These are phyloP conservation scores for Gallinago solitaria DNA, from an alignment of 2,797 vertebrate genomes.

Conservation along the genomic window DNA sequence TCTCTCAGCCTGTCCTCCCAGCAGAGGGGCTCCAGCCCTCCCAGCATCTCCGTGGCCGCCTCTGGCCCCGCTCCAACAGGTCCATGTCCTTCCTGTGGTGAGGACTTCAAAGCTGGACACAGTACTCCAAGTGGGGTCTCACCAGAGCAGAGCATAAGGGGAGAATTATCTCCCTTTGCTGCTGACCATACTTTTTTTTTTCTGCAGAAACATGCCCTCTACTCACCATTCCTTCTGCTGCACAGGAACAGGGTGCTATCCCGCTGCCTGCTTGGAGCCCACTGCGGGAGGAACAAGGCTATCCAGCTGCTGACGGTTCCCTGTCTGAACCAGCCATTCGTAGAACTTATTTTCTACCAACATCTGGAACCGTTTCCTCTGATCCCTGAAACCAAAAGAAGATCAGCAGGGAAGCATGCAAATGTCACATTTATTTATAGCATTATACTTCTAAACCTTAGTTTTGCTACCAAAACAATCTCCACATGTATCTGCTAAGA, in stretches of 20 bases:
- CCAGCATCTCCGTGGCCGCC: too few species aligned
- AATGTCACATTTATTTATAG: background rate
- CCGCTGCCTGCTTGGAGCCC: conserved; percentile 62
- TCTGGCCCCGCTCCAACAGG: too few species aligned
- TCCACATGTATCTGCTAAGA: background rate
- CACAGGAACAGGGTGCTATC: background rate
- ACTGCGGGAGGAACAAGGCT: conserved; percentile 83
- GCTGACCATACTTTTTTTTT: too few species aligned
- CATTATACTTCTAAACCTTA: background rate
- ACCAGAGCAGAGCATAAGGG: too few species aligned
- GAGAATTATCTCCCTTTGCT: too few species aligned
- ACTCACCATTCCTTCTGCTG: conserved; percentile 25
- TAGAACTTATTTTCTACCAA: conserved; percentile 92
- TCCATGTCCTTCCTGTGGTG: background rate
- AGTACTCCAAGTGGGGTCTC: too few species aligned
- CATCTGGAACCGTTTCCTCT: conserved; percentile 87
- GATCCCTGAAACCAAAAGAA: conserved; percentile 80
- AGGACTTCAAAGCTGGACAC: too few species aligned
- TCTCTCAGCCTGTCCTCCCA: too few species aligned
- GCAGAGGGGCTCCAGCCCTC: too few species aligned
- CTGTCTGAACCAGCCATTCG: conserved; percentile 89
- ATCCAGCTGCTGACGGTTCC: conserved; percentile 90
- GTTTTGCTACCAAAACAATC: background rate
- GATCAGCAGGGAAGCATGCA: background rate
- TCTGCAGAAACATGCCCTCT: background rate